Base-by-base conservation (phyloP, 2,888 invertebrate genomes). In the Stenolophus ochropezus region DNA sequence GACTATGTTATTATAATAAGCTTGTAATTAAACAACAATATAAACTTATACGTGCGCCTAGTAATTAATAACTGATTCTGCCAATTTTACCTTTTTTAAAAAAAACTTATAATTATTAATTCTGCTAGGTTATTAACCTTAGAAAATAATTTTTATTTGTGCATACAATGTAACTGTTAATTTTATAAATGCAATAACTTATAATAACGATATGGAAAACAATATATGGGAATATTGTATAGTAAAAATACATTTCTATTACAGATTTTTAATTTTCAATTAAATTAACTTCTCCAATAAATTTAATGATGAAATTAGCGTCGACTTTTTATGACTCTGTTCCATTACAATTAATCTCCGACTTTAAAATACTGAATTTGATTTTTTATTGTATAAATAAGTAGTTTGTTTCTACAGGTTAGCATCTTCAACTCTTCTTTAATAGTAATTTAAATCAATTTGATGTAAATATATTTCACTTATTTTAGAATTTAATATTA, bases 391-490 rank as follows among this genome's bases (percentile, higher is more conserved):
- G 1, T 69, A 69, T 69, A 69, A 69, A 69, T 69, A 69, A 33
- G 18, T 6, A 69, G 65, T 27, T 69, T 6, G 65, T 33, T 33
- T 69, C 6, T 18, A 69, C 16, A 33, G 14, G 16, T 8, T 18
- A 16, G 33, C 33, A 69, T n/a, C 25, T 14, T 25, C 8, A 61
- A 25, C 23, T 61, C 23, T 33, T 27, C 65, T 18, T 69, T 69
- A 69, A 69, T 69, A 14, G 65, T 69, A 69, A 69, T 27, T 69
- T 69, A 69, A 69, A 33, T 69, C 65, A 69, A 33, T 33, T n/a
- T 61, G 2, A 61, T 61, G 61, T 61, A 61, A 61, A 61, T 61
- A 61, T 61, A 25, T 61, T 61, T 61, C 18, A 1, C 65, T 69
- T 69, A 69, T 69, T 69, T 33, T 33, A 14, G 16, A 5, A 61